Evolutionary conservation across 2,888 invertebrate species (phyloP).

Genomic region (Copidosoma aretas): DNA sequence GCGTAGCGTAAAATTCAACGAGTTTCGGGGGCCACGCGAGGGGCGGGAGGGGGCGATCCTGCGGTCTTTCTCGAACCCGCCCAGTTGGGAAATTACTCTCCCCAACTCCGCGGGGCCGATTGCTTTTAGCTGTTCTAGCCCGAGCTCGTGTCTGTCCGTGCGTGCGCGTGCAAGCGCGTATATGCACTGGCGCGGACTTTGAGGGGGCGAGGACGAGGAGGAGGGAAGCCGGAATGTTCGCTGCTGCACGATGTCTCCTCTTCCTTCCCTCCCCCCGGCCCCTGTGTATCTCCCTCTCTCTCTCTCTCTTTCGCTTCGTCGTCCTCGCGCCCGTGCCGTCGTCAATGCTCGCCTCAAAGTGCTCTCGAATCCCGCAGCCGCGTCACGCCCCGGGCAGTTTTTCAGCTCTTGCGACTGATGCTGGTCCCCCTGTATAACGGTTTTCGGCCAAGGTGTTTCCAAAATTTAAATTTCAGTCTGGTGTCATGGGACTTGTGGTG

Average conservation of each 20-base stretch:
- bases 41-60: background rate
- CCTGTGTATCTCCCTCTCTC: background rate
- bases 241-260: background rate
- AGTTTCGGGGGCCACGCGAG: background rate
- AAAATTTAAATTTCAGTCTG: background rate
- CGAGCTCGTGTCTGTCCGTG: background rate
- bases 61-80: constrained; percentile 9
- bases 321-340: constrained; percentile 4
- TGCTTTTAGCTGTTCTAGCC: constrained; percentile 9
- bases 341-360: constrained; percentile 22
- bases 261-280: background rate
- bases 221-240: constrained; percentile 14
- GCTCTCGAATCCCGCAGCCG: constrained; percentile 22
- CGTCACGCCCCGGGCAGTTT: constrained; percentile 5
- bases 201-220: background rate
- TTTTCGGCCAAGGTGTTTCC: constrained; percentile 13
- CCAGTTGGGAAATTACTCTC: constrained; percentile 24
- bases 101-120: constrained; percentile 7
- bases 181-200: background rate
- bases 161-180: background rate
- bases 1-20: constrained; percentile 27
- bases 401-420: constrained; percentile 4
- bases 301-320: background rate
- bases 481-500: no score
- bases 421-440: constrained; percentile 17